Evolutionary conservation across 1,140 invertebrate genomes (phyloP), one percentile per base, ranked within the genome.

Genomic region (Brachionus sp.): DNA sequence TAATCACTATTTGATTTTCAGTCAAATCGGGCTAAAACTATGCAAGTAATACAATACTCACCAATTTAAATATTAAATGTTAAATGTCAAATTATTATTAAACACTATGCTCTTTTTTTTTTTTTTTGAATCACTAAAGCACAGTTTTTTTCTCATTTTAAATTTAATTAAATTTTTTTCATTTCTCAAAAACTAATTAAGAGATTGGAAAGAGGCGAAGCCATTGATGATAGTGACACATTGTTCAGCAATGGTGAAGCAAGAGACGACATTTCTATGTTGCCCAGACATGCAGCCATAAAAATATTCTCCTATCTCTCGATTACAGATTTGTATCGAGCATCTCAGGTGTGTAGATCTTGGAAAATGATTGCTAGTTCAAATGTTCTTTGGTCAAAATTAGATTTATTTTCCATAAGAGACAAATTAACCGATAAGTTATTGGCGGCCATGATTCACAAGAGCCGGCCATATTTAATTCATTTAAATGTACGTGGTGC

Each of bases 331-430:
- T 77, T 89, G 12, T 86, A 88, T 9, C 84, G 87, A 46, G 88
- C 88, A 86, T 86, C 89, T 2, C 86, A 86, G 82, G 89, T 89
- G 0, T 89, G 89, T 84, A 85, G 88, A 23, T 88, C 88, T 7
- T 89, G 89, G 89, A 89, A 89, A 77, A 86, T 89, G 35, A 86
- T 89, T 16, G 87, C 87, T 1, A 86, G 88, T 57, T 85, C 86
- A 12, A 87, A 85, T 75, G 29, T 84, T 13, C 84, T 89, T 6
- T 89, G 88, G 88, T 87, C 85, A 53, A 85, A 85, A 39, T 37
- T 84, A 13, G 73, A 84, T 66, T 68, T 84, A 16, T 83, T 16
- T 16, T 46, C 82, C 3, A 80, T 84, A 12, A 73, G 44, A 73
- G 66, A 84, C n/a, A 73, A 62, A 23, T 73, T 82, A 13, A 70